Evolutionary conservation across 2,797 vertebrate genomes (phyloP).

Genomic region (Hylomyscus alleni): DNA sequence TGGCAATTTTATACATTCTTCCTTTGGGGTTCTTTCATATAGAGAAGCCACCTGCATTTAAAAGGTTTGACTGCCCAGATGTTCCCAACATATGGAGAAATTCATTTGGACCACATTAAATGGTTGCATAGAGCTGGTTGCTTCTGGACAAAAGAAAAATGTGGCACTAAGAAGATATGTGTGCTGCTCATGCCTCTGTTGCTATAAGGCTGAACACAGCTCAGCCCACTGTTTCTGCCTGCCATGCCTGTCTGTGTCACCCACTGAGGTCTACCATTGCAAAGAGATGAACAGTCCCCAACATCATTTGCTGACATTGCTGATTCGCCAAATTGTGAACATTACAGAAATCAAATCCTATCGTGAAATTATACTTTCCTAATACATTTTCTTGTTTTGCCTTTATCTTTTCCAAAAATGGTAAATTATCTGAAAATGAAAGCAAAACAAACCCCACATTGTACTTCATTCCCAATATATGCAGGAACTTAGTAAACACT

Average conservation of each 20-base stretch:
- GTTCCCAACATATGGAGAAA: background rate
- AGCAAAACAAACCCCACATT: constrained; percentile 39
- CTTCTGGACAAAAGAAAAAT: background rate
- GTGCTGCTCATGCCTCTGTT: background rate
- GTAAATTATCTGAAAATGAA: constrained; percentile 1
- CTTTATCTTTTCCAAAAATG: background rate
- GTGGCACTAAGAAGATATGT: background rate
- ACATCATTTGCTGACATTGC: background rate
- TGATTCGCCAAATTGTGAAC: background rate
- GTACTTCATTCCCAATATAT: background rate
- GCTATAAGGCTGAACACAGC: background rate
- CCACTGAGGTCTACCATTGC: background rate
- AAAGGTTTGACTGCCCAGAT: background rate
- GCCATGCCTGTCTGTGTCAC: background rate
- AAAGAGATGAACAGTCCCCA: background rate
- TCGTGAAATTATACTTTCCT: background rate
- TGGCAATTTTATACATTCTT: background rate
- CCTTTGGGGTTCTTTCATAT: background rate
- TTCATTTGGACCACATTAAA: background rate
- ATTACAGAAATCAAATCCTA: background rate
- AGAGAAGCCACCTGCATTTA: background rate
- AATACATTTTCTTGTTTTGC: constrained; percentile 16
- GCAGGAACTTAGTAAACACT: constrained; percentile 40
- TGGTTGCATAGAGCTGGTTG: background rate
- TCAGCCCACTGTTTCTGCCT: background rate